Conservation (phyloP, 2,797 vertebrate species). For the Syndactyla subalaris region DNA sequence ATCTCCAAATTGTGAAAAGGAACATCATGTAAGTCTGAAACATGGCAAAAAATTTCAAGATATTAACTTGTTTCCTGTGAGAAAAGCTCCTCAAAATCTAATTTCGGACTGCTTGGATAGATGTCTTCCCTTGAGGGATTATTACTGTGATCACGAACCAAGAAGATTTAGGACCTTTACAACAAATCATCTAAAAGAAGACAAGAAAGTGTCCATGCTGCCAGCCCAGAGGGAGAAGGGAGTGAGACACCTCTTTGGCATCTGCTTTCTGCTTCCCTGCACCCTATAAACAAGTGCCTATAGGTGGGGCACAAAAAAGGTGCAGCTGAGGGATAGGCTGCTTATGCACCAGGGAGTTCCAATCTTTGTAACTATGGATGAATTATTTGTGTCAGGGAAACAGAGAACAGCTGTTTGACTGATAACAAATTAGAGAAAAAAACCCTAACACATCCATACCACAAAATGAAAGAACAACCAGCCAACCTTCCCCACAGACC, state of each 20-base stretch:
- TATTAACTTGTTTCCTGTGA: conserved; percentile 40
- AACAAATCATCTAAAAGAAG: neutral
- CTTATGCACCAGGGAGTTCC: neutral
- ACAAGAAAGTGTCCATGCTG: neutral
- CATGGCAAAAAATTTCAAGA: neutral
- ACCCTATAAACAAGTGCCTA: neutral
- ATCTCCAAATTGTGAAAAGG: neutral
- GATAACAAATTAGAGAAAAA: neutral
- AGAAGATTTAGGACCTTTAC: conserved; percentile 9
- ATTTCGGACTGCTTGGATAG: conserved; percentile 11
- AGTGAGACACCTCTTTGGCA: neutral
- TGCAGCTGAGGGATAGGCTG: neutral
- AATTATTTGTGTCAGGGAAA: neutral
- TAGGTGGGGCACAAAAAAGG: neutral
- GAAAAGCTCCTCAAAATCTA: conserved; percentile 14
- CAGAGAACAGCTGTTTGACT: neutral
- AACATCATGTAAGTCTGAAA: neutral
- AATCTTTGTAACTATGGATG: neutral
- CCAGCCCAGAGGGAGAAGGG: neutral
- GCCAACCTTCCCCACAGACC: neutral
- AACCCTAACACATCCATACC: rapidly evolving
- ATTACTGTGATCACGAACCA: neutral
- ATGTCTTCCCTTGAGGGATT: conserved; percentile 5
- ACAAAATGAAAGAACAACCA: neutral
- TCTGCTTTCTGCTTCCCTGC: neutral